Evolutionary conservation across 2,113 vertebrate species (phyloP), one percentile per base, ranked within the genome.

Genomic region (Crotophaga sulcirostris): DNA sequence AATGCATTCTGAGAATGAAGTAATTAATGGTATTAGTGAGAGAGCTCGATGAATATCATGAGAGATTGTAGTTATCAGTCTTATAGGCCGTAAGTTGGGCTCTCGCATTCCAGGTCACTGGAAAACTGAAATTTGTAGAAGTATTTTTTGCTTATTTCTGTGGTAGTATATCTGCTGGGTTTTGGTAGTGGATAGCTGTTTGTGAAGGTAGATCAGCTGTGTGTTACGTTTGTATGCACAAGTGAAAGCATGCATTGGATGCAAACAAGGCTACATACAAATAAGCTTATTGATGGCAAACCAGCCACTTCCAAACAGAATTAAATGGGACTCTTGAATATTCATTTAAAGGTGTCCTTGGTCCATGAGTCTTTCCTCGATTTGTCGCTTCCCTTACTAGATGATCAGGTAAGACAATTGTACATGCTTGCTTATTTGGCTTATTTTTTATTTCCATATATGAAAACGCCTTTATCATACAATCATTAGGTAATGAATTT

Each of bases 281-380:
- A 66, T 76, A 73, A 36, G 4, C 38, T 13, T 91, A 11, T 18
- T 69, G 45, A 85, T 45, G 68, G 54, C 31, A 66, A 73, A 52
- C 11, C 52, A 89, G 25, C 15, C 11, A 6, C 29, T 79, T 64
- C 29, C 36, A 70, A 74, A 77, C 45, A 85, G 83, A 76, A 76
- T n/a, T 91, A 69, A 95, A 87, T 18, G 70, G 12, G 10, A 33
- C 6, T 85, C 25, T 70, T 90, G 23, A 60, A 92, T 88, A 33
- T 94, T 96, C 87, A 36, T 87, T 98, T 68, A 97, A 97, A 99
- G 99, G 98, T 99, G 49, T 99, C 99, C 60, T 97, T 99, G 84
- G 99, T 99, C 63, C 99, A 98, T 23, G 99, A 99, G 96, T 98
- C 98, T 96, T 99, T 99, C 97, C 98, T 99, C 96, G 99, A 99